These are phyloP conservation scores for Sorex maritimensis DNA, from an alignment of 2,797 vertebrate genomes.

Conservation along the genomic window DNA sequence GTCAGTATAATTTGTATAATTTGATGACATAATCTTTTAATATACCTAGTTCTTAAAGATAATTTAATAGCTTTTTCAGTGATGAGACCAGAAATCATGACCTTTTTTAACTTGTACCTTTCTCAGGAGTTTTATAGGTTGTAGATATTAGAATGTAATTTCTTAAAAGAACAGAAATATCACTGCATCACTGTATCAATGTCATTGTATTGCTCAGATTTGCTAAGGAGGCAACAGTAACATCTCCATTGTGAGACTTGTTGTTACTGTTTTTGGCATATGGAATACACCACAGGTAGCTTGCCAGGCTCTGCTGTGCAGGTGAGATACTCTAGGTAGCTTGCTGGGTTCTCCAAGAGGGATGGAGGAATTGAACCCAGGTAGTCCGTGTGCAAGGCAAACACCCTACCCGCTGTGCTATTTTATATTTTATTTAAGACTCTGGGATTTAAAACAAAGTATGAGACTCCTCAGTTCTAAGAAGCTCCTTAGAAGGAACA, in stretches of 20 bases:
- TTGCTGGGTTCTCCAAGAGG: too few relatives aligned
- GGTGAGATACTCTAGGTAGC: too few relatives aligned
- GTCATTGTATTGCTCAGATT: too few relatives aligned
- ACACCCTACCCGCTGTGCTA: too few relatives aligned
- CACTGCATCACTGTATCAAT: too few relatives aligned
- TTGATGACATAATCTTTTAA: not conserved
- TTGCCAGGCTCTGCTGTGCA: too few relatives aligned
- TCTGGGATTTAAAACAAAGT: conserved; percentile 51
- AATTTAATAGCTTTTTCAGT: conserved; percentile 5
- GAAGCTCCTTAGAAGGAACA: conserved; percentile 31
- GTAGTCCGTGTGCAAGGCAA: too few relatives aligned
- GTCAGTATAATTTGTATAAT: not conserved
- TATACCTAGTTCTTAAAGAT: not conserved
- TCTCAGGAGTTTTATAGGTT: not conserved
- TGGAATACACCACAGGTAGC: too few relatives aligned
- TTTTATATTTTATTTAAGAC: conserved; percentile 60
- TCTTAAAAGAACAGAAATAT: not conserved
- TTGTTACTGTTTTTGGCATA: too few relatives aligned
- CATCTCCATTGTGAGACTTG: too few relatives aligned
- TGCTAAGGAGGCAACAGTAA: too few relatives aligned
- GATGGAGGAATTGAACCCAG: too few relatives aligned
- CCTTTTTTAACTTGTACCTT: conserved; percentile 27
- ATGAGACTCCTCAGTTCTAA: not conserved
- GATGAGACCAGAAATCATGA: not conserved
- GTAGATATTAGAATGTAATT: not conserved